phyloP scores from a whole-genome alignment of 2,797 vertebrate genomes.

The Helostoma temminkii region DNA sequence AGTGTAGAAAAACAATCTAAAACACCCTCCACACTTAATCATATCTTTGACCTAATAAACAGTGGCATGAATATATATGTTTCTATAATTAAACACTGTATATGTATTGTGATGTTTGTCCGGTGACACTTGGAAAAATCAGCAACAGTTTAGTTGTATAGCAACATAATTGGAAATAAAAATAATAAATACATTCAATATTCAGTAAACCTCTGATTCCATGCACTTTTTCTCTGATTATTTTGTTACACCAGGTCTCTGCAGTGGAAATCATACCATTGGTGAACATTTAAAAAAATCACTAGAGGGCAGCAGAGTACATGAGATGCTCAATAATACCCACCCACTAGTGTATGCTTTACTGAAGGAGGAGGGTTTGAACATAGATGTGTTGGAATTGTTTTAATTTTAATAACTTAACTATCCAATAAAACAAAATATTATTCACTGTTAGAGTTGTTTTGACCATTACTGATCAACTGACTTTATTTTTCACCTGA shows the following conservation, averaged over 20 bases:
- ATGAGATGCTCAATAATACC: conserved; percentile 19
- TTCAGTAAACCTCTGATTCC: too few relatives aligned
- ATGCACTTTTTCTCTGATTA: too few relatives aligned
- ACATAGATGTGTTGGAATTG: conserved; percentile 59
- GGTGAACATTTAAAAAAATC: conserved; percentile 15
- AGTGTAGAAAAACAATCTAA: neutral
- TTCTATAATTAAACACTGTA: too few relatives aligned
- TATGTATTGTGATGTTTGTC: too few relatives aligned
- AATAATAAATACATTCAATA: too few relatives aligned
- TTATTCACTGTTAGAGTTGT: neutral
- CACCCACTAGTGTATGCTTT: neutral
- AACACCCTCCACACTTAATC: too few relatives aligned
- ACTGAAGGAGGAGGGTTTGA: too few relatives aligned
- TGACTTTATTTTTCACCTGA: neutral
- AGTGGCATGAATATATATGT: too few relatives aligned
- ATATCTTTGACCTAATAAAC: too few relatives aligned
- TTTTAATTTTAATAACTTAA: conserved; percentile 17
- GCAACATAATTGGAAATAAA: too few relatives aligned
- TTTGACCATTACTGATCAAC: neutral
- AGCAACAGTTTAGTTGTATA: too few relatives aligned
- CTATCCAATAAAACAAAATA: conserved; percentile 8
- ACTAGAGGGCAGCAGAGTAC: conserved; percentile 75
- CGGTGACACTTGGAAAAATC: too few relatives aligned
- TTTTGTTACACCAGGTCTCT: neutral
- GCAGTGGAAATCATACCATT: neutral